Percentiles rank a stretch among this genome's conserved stretches.
These are phyloP conservation scores for Cisticola juncidis DNA, from an alignment of 2,113 vertebrate genomes.

Conservation along the genomic window DNA sequence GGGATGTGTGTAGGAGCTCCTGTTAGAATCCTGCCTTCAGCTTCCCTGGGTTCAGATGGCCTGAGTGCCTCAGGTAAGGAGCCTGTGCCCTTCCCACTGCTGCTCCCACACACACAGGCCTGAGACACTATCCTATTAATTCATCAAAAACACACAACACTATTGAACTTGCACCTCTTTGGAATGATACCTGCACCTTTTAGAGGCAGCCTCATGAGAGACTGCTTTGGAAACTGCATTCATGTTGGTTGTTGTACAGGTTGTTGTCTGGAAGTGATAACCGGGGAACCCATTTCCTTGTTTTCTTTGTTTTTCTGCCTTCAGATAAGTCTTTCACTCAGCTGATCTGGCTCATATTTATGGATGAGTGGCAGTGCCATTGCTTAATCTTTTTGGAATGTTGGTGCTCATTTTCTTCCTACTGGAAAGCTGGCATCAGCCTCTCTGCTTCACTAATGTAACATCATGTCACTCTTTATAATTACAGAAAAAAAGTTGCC, in stretches of 20 bases:
- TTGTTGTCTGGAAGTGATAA: neutral
- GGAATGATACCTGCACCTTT: neutral
- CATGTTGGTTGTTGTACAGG: neutral
- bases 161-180: neutral
- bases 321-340: neutral
- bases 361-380: neutral
- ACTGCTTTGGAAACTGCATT: neutral
- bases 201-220: neutral
- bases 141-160: neutral
- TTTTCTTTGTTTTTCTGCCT: neutral
- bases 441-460: neutral
- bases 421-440: neutral
- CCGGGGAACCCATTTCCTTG: neutral
- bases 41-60: neutral
- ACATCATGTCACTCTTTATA: neutral
- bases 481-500: neutral
- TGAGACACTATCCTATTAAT: neutral
- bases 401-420: neutral
- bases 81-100: accelerated
- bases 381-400: neutral
- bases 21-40: neutral
- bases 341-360: neutral
- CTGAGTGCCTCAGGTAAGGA: neutral
- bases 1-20: neutral
- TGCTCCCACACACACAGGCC: neutral